phyloP scores from a whole-genome alignment of 2,797 vertebrate genomes.

The Sardinella longiceps region DNA sequence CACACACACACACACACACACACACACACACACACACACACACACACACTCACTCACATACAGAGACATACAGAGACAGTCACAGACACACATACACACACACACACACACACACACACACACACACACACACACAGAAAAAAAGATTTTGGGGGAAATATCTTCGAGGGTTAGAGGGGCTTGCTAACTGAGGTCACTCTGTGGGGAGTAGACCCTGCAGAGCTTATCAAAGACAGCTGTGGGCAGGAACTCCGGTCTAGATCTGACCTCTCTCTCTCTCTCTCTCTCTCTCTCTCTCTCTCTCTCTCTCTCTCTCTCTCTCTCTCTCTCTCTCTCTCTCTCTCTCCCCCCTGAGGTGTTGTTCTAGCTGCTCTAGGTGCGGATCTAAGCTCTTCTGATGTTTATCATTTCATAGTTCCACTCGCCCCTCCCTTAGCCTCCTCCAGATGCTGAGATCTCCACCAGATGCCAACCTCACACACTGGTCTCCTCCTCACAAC shows the following conservation, averaged over 20 bases:
- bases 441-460: no score
- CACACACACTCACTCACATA: no score
- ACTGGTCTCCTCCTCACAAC: no score
- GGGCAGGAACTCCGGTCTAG: conserved; percentile 21
- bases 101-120: no score
- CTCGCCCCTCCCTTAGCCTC: neutral
- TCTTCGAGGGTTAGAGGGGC: neutral
- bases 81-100: neutral
- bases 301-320: neutral
- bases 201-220: conserved; percentile 11
- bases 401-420: neutral
- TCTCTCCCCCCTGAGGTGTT: neutral
- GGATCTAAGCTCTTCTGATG: neutral
- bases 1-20: no score
- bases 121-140: neutral
- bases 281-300: neutral
- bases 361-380: neutral
- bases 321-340: neutral
- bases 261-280: neutral
- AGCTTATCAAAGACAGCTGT: conserved; percentile 26
- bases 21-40: no score
- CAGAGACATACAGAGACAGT: no score
- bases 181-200: conserved; percentile 18
- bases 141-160: neutral
- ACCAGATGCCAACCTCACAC: no score